Base-by-base conservation (phyloP, 2,888 invertebrate genomes). In the Caenorhabditis sp. region DNA sequence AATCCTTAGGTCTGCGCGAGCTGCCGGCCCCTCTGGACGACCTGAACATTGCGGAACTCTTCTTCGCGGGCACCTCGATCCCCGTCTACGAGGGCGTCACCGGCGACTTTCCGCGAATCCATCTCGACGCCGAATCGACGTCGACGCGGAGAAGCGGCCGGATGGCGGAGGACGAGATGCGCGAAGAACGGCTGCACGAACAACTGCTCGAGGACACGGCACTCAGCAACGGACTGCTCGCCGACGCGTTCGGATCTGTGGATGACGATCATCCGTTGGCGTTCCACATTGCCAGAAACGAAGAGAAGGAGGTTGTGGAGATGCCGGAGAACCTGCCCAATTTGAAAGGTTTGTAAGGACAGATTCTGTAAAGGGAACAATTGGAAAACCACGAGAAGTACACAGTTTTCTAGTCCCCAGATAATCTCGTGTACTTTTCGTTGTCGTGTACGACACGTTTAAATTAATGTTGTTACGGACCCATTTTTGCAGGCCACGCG, bases 291-390 rank as follows among this genome's bases (percentile, higher is more conserved):
- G 45, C 63, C n/a, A 27, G 11, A 8, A 35, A 32, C 13, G 52
- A 55, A 9, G 52, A 58, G 26, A 61, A 62, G 2, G 62, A 66
- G 22, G 66, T 39, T 3, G 35, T 82, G 3, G 73, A 78, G 9
- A 52, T 83, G 35, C 83, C 83, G 0, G 76, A 75, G 26, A 75
- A 65, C n/a, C 63, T 83, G 13, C 81, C 83, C 0, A 78, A 82
- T 46, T 58, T 83, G 32, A 77, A 70, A 37, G 83, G 83, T 73
- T n/a, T n/a, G n/a, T n/a, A n/a, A n/a, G n/a, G n/a, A n/a, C n/a
- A n/a, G 35, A 35, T 50, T 8, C n/a, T 2, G n/a, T 50, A 6
- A 9, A n/a, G 2, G 24, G 24, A 27, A n/a, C n/a, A n/a, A n/a
- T n/a, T n/a, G n/a, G n/a, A n/a, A n/a, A n/a, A n/a, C n/a, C n/a